Percentiles rank a stretch among this genome's conserved stretches.
phyloP scores from a whole-genome alignment of 1,140 invertebrate species.

The Chironomus tepperi region DNA sequence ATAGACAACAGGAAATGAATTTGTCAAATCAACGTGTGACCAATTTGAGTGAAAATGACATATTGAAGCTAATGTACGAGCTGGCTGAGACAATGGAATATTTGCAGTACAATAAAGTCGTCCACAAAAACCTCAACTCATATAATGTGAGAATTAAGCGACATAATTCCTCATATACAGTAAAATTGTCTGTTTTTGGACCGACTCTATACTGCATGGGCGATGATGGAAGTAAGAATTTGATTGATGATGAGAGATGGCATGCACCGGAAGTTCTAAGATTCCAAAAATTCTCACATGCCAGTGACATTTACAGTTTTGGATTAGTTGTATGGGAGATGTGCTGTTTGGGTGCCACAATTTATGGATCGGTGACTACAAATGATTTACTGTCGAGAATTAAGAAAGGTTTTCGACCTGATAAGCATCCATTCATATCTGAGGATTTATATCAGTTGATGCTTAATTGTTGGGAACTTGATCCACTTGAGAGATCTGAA shows the following conservation, averaged over 20 bases:
- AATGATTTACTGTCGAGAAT: constrained; percentile 61
- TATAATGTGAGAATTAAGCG: constrained; percentile 52
- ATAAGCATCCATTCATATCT: constrained; percentile 59
- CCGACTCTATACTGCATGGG: constrained; percentile 31
- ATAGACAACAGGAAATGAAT: constrained; percentile 40
- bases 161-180: constrained; percentile 33
- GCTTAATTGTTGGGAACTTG: constrained; percentile 75
- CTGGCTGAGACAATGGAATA: constrained; percentile 59
- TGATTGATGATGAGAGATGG: constrained; percentile 64
- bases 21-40: constrained; percentile 38
- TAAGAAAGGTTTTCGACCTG: constrained; percentile 55
- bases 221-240: constrained; percentile 39
- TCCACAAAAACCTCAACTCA: constrained; percentile 62
- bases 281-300: constrained; percentile 51
- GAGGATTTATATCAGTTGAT: constrained; percentile 75
- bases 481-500: constrained; percentile 65
- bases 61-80: constrained; percentile 41
- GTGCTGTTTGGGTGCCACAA: constrained; percentile 71
- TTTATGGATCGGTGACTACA: constrained; percentile 54
- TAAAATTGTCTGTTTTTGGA: constrained; percentile 32
- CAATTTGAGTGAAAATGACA: constrained; percentile 41
- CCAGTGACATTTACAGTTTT: constrained; percentile 76
- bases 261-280: constrained; percentile 65
- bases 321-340: constrained; percentile 76
- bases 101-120: constrained; percentile 49